Evolutionary conservation across 2,113 vertebrate genomes (phyloP), one percentile per base, ranked within the genome.

Genomic region (Brachionichthys hirsutus): DNA sequence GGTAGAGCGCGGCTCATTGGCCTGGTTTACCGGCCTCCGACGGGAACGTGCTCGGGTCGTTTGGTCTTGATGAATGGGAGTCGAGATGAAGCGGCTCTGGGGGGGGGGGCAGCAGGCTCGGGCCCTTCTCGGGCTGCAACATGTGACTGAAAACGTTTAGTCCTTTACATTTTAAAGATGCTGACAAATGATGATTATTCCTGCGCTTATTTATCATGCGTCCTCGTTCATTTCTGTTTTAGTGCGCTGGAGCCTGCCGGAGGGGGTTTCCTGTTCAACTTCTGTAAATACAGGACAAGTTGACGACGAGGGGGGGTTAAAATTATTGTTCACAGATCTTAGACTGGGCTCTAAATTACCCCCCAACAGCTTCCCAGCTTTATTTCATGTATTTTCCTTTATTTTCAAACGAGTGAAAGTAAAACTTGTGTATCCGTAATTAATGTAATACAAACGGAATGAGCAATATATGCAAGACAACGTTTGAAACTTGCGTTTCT

Each of bases 11-110:
- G 65, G 72, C 76, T 65, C 67, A 49, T 49, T 82, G 81, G 77
- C 36, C 70, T 17, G 46, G 59, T 85, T 83, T 78, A 77, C 79
- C 62, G 78, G 78, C 74, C 76, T 80, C 69, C 67, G 74, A 60
- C 71, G 78, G 49, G 64, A 45, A 75, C 80, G 75, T 17, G n/a
- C n/a, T n/a, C n/a, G 69, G 73, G 77, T 73, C 62, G 70, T 78
- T 78, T 79, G 47, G 57, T 67, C 12, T 51, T 69, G 80, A 71
- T 80, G 73, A 75, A 69, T 80, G 73, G 62, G 69, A 51, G 70
- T 16, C 17, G 20, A 42, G 65, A 68, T 71, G 58, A 62, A 57
- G 52, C 56, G 69, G 62, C 43, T 68, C 22, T 53, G 15, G 38
- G 53, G 43, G 51, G 75, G 70, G 57, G 65, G 63, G 46, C 48